These are phyloP conservation scores for Pituophis catenifer DNA, from an alignment of 2,113 vertebrate species.

Conservation along the genomic window DNA sequence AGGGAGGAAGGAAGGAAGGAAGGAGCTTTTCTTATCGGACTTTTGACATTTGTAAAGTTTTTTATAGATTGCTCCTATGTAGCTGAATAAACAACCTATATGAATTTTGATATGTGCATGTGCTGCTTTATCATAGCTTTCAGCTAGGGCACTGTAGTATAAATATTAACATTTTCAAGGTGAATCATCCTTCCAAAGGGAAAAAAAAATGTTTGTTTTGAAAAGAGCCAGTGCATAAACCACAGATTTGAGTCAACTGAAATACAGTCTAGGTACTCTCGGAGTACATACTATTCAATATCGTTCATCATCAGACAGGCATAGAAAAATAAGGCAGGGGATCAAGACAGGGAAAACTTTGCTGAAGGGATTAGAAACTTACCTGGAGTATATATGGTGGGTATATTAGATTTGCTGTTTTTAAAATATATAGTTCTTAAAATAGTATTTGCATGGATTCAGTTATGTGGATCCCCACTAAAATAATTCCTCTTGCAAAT, in stretches of 20 bases:
- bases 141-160: background rate
- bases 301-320: conserved; percentile 10
- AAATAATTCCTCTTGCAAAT: background rate
- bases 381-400: background rate
- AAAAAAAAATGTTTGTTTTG: conserved; percentile 27
- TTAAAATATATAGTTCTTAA: background rate
- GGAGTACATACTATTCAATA: background rate
- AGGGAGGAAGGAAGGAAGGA: background rate
- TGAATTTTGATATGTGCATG: background rate
- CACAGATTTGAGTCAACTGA: conserved; percentile 15
- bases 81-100: background rate
- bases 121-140: conserved; percentile 34
- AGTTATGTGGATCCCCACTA: background rate
- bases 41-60: background rate
- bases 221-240: conserved; percentile 48
- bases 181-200: conserved; percentile 36
- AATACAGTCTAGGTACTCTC: fast-evolving
- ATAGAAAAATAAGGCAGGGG: background rate
- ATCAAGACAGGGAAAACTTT: background rate
- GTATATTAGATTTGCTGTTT: background rate
- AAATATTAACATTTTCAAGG: conserved; percentile 33
- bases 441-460: background rate
- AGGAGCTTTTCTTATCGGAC: background rate
- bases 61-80: background rate
- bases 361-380: background rate